These are phyloP conservation scores for Thymallus thymallus DNA, from an alignment of 2,113 vertebrate genomes.

Conservation along the genomic window DNA sequence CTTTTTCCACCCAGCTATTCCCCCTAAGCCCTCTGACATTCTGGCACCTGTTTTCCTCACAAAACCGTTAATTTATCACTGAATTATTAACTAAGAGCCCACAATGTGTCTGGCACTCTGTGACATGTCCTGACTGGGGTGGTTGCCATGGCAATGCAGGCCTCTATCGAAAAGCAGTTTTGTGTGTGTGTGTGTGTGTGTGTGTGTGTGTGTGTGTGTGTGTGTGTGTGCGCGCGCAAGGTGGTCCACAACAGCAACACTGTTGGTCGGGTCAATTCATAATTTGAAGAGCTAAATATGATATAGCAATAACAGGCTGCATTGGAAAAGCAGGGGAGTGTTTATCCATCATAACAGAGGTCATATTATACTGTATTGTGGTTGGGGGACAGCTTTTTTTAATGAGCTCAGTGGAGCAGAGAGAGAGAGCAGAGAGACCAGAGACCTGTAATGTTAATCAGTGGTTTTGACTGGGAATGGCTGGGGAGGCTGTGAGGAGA, in stretches of 20 bases:
- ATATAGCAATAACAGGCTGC: constrained; percentile 33
- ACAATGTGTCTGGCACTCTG: constrained; percentile 63
- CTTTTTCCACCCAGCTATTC: constrained; percentile 31
- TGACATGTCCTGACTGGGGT: constrained; percentile 64
- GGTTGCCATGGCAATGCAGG: constrained; percentile 60
- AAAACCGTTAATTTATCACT: constrained; percentile 73
- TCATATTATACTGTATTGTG: constrained; percentile 1
- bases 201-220: neutral
- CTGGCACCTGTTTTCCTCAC: constrained; percentile 70
- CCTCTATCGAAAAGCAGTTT: constrained; percentile 67
- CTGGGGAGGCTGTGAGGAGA: constrained; percentile 2
- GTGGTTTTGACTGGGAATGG: no score
- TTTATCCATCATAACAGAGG: neutral
- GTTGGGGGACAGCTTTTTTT: constrained; percentile 38
- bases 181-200: constrained; percentile 34
- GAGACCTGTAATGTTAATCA: constrained; percentile 33
- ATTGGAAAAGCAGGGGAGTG: constrained; percentile 9
- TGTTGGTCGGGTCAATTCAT: constrained; percentile 30
- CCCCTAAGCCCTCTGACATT: constrained; percentile 60
- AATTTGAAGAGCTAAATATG: constrained; percentile 40
- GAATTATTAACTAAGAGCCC: constrained; percentile 71
- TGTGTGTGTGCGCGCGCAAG: no score
- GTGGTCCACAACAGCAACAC: constrained; percentile 26
- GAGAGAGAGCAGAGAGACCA: neutral
- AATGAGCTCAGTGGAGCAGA: constrained; percentile 34